Evolutionary conservation across 2,113 vertebrate genomes (phyloP).

Genomic region (Pleuronectes platessa): DNA sequence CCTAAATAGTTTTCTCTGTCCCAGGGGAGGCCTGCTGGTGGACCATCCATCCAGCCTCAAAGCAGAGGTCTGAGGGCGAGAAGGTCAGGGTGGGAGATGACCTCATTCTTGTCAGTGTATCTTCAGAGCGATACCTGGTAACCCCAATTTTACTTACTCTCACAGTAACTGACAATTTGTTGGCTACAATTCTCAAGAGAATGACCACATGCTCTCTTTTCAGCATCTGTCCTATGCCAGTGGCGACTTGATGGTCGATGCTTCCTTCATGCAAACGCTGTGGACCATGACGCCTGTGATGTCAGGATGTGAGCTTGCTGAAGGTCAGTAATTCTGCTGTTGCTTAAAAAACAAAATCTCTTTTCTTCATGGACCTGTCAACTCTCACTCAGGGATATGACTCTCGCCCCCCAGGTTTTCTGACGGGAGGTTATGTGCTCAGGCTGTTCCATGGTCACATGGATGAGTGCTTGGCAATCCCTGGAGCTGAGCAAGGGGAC

Average conservation of each 20-base stretch:
- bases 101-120: conserved; percentile 93
- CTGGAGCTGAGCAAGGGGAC: conserved; percentile 86
- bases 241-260: conserved; percentile 91
- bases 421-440: conserved; percentile 91
- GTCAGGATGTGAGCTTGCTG: conserved; percentile 89
- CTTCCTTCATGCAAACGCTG: conserved; percentile 95
- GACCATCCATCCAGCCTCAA: conserved; percentile 94
- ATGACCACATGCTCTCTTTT: neutral
- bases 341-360: neutral
- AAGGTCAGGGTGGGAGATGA: conserved; percentile 95
- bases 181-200: neutral
- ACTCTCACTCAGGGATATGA: neutral
- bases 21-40: conserved; percentile 96
- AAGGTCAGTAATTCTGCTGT: conserved; percentile 78
- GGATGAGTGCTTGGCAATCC: conserved; percentile 92
- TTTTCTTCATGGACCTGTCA: neutral
- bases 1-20: neutral
- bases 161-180: neutral
- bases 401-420: conserved; percentile 79
- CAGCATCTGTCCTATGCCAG: conserved; percentile 93
- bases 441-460: conserved; percentile 93
- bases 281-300: conserved; percentile 96
- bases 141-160: conserved; percentile 10
- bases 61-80: conserved; percentile 94
- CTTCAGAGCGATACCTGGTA: conserved; percentile 94